Conservation (phyloP, 2,797 vertebrate genomes). For the Sarcophilus harrisii region DNA sequence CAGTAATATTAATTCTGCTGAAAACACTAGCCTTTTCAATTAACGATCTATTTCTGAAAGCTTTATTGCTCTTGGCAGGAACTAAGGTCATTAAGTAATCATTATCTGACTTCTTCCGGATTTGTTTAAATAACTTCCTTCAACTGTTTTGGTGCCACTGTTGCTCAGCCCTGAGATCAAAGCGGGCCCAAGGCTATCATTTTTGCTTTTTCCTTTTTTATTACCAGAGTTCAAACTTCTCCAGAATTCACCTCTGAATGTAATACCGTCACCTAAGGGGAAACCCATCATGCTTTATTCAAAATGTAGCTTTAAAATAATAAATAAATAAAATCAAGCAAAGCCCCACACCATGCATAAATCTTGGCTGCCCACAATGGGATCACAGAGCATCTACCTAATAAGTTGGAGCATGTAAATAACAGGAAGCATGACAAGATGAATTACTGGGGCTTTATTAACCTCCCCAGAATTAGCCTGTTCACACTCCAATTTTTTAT, state of each 20-base stretch:
- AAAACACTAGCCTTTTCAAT: conserved; percentile 73
- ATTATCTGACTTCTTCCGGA: conserved; percentile 51
- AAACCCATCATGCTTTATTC: conserved; percentile 57
- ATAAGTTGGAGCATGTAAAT: conserved; percentile 73
- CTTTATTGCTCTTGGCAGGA: conserved; percentile 71
- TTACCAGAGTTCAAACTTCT: conserved; percentile 55
- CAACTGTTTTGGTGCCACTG: conserved; percentile 8
- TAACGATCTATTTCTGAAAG: conserved; percentile 69
- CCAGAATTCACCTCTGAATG: conserved; percentile 56
- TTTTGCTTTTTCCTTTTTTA: conserved; percentile 64
- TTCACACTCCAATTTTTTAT: conserved; percentile 79
- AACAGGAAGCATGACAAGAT: conserved; percentile 61
- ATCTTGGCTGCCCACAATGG: conserved; percentile 69
- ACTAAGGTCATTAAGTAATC: conserved; percentile 66
- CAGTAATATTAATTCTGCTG: conserved; percentile 70
- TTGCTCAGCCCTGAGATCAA: conserved; percentile 32
- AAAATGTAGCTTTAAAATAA: conserved; percentile 58
- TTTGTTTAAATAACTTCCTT: conserved; percentile 40
- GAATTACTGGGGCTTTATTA: conserved; percentile 79
- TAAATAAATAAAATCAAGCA: conserved; percentile 68
- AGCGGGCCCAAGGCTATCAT: conserved; percentile 48
- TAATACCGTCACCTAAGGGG: conserved; percentile 36
- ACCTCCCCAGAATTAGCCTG: conserved; percentile 73
- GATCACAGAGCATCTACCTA: conserved; percentile 67
- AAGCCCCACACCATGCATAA: conserved; percentile 51